A percentile compares a stretch with the other conserved stretches of the same genome.
These are phyloP conservation scores for Drosophila percnosoma DNA, from an alignment of 2,888 invertebrate species.

Conservation along the genomic window DNA sequence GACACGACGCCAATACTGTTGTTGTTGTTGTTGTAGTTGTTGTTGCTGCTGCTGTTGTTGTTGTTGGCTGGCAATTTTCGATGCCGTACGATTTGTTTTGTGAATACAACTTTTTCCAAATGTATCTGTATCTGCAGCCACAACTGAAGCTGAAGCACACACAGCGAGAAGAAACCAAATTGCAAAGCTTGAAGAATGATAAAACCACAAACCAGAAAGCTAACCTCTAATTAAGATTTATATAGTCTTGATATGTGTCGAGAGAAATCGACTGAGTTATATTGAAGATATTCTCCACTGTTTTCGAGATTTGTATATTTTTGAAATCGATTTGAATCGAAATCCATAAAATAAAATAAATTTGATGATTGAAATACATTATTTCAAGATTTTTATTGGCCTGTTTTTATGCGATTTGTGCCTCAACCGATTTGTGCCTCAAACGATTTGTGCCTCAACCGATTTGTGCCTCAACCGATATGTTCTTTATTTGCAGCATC, in stretches of 20 bases:
- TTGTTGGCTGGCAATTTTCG: conserved; percentile 69
- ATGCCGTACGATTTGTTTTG: conserved; percentile 77
- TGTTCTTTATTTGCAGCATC: neutral
- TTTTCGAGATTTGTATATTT: neutral
- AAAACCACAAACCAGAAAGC: neutral
- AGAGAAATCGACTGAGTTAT: neutral
- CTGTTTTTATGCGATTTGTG: neutral
- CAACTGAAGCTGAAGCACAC: conserved; percentile 3
- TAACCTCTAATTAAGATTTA: neutral
- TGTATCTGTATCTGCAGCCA: conserved; percentile 53
- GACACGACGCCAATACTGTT: conserved; percentile 53
- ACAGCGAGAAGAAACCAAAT: neutral
- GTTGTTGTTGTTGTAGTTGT: conserved; percentile 11
- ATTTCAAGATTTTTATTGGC: neutral
- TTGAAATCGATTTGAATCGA: neutral
- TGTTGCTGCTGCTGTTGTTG: conserved; percentile 21
- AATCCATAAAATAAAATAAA: neutral
- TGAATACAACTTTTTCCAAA: conserved; percentile 74
- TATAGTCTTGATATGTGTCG: neutral
- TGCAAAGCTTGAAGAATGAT: neutral
- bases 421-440: neutral
- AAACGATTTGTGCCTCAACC: neutral
- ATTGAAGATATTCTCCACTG: neutral
- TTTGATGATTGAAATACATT: neutral
- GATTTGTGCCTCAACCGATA: neutral